Base-by-base conservation (phyloP, 2,888 invertebrate genomes). In the Drosophila falleni region DNA sequence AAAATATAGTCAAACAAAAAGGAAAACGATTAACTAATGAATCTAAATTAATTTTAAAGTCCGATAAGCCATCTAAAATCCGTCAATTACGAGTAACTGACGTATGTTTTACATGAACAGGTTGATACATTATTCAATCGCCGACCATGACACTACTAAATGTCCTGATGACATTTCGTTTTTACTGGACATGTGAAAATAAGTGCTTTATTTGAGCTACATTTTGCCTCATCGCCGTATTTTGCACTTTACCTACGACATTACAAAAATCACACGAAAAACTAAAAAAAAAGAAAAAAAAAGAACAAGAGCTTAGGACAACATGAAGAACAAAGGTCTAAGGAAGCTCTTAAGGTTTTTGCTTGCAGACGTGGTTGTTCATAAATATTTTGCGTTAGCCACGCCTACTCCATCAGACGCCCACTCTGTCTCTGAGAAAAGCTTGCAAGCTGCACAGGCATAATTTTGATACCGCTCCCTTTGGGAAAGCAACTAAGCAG, bases 391-490 rank as follows among this genome's bases (percentile, higher is more conserved):
- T 37, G 31, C 35, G 41, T 13, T 51, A 41, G 56, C 31, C 59
- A 54, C 50, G 23, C 39, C 46, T 13, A 23, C 16, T 16, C 11
- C 6, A 3, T 5, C 23, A 10, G n/a, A 37, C 6, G 5, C 35
- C 31, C 13, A n/a, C 23, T 39, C 19, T 41, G 58, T 10, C 55
- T 65, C 42, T 46, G 35, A 26, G 42, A 19, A 66, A 64, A 75
- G 42, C 73, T 70, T 77, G 67, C 59, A 71, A 70, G 74, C 64
- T 89, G 82, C 84, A 88, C 44, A 63, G 71, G 81, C 78, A 83
- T 83, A 86, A 86, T 89, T 87, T 71, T 50, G 51, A 69, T 64
- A 60, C 44, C 54, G 47, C 50, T 50, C 51, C 64, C 49, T 69
- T 41, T 42, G 44, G 47, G 31, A 15, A 33, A 3, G 26, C 5